These are phyloP conservation scores for Drosophila leonis DNA, from an alignment of 2,888 invertebrate genomes.

Conservation along the genomic window DNA sequence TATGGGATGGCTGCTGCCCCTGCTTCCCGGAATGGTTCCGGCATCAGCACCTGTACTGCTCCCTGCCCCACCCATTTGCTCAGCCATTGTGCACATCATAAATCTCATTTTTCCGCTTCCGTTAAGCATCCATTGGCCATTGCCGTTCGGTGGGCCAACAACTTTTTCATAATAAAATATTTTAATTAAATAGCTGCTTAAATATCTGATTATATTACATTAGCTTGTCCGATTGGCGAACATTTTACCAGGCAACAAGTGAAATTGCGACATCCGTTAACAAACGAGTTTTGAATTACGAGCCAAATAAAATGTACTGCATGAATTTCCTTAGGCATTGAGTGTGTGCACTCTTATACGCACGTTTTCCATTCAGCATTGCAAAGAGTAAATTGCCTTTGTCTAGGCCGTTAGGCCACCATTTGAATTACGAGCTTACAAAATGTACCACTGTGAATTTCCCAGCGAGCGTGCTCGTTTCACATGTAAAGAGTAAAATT, in stretches of 20 bases:
- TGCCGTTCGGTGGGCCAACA: background rate
- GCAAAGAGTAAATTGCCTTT: slow-evolving; percentile 1
- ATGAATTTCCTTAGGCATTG: slow-evolving; percentile 10
- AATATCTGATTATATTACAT: slow-evolving; percentile 23
- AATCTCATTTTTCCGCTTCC: slow-evolving; percentile 81
- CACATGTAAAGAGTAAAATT: background rate
- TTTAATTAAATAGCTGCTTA: slow-evolving; percentile 61
- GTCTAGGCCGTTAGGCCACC: background rate
- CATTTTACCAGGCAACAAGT: slow-evolving; percentile 67
- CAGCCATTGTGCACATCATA: slow-evolving; percentile 72
- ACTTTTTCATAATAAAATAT: slow-evolving; percentile 31
- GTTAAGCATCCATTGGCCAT: slow-evolving; percentile 58
- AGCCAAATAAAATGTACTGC: slow-evolving; percentile 25
- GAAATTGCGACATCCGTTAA: slow-evolving; percentile 39
- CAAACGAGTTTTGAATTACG: slow-evolving; percentile 44
- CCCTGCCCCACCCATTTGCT: background rate
- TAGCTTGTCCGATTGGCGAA: background rate
- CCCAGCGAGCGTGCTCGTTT: background rate
- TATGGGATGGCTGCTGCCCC: slow-evolving; percentile 8
- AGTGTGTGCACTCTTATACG: background rate
- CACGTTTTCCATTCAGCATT: slow-evolving; percentile 6
- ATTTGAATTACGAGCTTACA: background rate
- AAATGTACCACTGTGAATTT: background rate
- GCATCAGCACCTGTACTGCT: slow-evolving; percentile 40
- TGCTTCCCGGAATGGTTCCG: slow-evolving; percentile 36